These are phyloP conservation scores for Agonopterix arenella DNA, from an alignment of 2,888 invertebrate genomes.

Conservation along the genomic window DNA sequence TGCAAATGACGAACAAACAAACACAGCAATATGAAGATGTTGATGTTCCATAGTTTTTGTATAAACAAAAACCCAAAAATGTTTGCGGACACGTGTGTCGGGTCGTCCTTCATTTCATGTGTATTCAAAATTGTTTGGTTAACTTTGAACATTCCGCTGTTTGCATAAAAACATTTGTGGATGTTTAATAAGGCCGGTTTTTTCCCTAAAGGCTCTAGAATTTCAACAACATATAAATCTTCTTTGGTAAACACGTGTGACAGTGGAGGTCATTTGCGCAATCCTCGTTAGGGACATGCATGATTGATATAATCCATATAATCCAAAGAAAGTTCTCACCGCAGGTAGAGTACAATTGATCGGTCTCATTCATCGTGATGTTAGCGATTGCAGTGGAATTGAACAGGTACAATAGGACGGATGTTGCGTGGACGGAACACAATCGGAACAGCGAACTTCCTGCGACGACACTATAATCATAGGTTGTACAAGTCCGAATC, in stretches of 20 bases:
- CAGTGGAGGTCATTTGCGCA: conserved; percentile 9
- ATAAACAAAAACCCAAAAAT: conserved; percentile 52
- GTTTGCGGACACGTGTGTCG: conserved; percentile 61
- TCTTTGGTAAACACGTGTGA: conserved; percentile 18
- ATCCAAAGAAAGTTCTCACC: not conserved
- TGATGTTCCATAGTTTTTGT: conserved; percentile 36
- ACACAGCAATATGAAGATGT: conserved; percentile 29
- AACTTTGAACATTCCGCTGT: conserved; percentile 57
- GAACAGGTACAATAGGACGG: conserved; percentile 48
- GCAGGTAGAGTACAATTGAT: not conserved
- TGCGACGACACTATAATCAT: too few species aligned
- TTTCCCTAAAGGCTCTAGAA: conserved; percentile 15
- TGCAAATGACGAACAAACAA: conserved; percentile 13
- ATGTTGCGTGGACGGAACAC: conserved; percentile 44
- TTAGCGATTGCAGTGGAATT: conserved; percentile 23
- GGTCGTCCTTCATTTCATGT: conserved; percentile 50
- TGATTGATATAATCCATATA: not conserved
- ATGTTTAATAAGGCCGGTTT: conserved; percentile 17
- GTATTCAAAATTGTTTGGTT: conserved; percentile 47
- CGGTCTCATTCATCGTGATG: conserved; percentile 17
- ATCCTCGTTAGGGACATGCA: not conserved
- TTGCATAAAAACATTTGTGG: conserved; percentile 36
- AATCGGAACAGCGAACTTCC: conserved; percentile 54
- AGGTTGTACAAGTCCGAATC: too few species aligned
- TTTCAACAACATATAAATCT: conserved; percentile 22